phyloP scores from a whole-genome alignment of 2,113 vertebrate genomes.

The Semicossyphus pulcher region DNA sequence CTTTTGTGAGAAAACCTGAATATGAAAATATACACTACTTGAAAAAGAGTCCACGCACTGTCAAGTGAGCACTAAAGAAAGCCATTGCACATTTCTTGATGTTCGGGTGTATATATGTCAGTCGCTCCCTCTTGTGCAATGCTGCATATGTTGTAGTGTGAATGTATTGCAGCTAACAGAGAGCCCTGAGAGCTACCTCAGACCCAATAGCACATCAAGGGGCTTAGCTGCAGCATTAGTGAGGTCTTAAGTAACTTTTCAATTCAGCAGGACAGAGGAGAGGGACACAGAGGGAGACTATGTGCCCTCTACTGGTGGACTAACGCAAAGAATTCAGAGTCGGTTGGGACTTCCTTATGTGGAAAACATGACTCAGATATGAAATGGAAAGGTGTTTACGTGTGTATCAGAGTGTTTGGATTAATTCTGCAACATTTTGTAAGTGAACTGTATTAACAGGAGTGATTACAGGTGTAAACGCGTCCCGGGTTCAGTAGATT shows the following conservation, averaged over 20 bases:
- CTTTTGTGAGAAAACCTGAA: background rate
- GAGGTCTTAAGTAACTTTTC: slow-evolving; percentile 60
- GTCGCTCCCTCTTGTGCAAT: slow-evolving; percentile 29
- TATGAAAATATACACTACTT: background rate
- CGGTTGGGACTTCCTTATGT: background rate
- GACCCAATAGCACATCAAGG: slow-evolving; percentile 57
- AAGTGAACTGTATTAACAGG: background rate
- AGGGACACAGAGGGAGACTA: slow-evolving; percentile 50
- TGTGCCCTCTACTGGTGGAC: slow-evolving; percentile 76
- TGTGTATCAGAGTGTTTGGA: background rate
- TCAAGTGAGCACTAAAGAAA: slow-evolving; percentile 37
- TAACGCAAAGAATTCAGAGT: slow-evolving; percentile 12
- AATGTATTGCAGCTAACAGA: slow-evolving; percentile 20
- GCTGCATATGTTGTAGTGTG: slow-evolving; percentile 22
- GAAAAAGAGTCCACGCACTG: slow-evolving; percentile 13
- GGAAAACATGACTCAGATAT: background rate
- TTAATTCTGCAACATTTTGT: background rate
- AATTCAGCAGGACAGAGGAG: slow-evolving; percentile 44
- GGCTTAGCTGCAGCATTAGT: slow-evolving; percentile 53
- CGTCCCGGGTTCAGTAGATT: background rate
- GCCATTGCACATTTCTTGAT: slow-evolving; percentile 24
- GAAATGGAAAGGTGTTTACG: background rate
- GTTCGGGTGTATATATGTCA: slow-evolving; percentile 19
- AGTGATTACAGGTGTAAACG: background rate
- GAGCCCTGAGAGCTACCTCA: slow-evolving; percentile 29